phyloP scores from a whole-genome alignment of 2,113 vertebrate genomes.

The Corythoichthys intestinalis region DNA sequence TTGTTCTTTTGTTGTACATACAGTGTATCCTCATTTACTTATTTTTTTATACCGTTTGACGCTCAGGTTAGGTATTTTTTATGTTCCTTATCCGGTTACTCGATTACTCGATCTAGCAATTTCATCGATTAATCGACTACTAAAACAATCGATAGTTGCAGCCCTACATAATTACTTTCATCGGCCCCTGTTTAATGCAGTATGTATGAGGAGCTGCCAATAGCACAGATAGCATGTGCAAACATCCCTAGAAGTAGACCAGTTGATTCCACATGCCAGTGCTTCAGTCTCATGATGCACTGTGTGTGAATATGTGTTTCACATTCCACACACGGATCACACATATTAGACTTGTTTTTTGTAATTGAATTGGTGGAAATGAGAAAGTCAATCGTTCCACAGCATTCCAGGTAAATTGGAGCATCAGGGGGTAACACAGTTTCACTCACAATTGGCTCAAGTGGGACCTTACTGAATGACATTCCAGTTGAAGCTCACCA shows the following conservation, averaged over 20 bases:
- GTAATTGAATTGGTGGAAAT: not conserved
- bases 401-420: not conserved
- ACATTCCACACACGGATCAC: constrained; percentile 20
- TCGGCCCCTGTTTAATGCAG: constrained; percentile 42
- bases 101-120: no score
- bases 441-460: not conserved
- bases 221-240: constrained; percentile 30
- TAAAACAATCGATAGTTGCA: no score
- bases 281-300: constrained; percentile 14
- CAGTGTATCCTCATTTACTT: no score
- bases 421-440: not conserved
- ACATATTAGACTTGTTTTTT: constrained; percentile 3
- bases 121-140: no score
- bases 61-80: no score
- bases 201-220: constrained; percentile 33
- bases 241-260: constrained; percentile 35
- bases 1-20: no score
- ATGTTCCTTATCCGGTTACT: no score
- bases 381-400: not conserved
- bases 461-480: no score
- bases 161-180: constrained; percentile 44
- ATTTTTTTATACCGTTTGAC: no score
- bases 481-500: no score
- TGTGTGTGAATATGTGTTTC: constrained; percentile 8
- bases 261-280: constrained; percentile 23